These are phyloP conservation scores for Onychostoma macrolepis DNA, from an alignment of 2,113 vertebrate species.

Conservation along the genomic window DNA sequence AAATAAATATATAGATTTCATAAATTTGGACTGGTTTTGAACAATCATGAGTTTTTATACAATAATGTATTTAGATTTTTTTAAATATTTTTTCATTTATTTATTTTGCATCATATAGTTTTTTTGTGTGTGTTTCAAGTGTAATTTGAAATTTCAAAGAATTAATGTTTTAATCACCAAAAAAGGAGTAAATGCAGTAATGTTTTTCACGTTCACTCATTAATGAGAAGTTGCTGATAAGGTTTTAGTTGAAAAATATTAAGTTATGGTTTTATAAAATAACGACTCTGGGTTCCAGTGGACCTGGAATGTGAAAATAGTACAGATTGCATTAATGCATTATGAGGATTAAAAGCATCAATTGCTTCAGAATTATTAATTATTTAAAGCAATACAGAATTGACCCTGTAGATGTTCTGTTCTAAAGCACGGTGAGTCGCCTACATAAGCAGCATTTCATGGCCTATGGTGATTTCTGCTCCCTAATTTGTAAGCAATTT, in stretches of 20 bases:
- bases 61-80: no score
- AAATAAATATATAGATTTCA: no score
- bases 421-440: not conserved
- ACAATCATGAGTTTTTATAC: no score
- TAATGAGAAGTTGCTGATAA: not conserved
- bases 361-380: not conserved
- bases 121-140: not conserved
- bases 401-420: not conserved
- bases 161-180: not conserved
- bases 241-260: not conserved
- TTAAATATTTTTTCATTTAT: no score
- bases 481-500: constrained; percentile 8
- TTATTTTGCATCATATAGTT: no score
- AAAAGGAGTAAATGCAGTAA: not conserved
- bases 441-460: not conserved
- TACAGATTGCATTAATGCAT: not conserved
- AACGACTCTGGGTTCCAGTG: no score
- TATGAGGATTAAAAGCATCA: not conserved
- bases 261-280: no score
- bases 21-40: no score
- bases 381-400: not conserved
- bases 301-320: not conserved
- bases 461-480: not conserved
- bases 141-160: not conserved
- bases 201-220: not conserved